A percentile compares a stretch with the other conserved stretches of the same genome.
phyloP scores from a whole-genome alignment of 2,113 vertebrate genomes.

The Mungos mungo region DNA sequence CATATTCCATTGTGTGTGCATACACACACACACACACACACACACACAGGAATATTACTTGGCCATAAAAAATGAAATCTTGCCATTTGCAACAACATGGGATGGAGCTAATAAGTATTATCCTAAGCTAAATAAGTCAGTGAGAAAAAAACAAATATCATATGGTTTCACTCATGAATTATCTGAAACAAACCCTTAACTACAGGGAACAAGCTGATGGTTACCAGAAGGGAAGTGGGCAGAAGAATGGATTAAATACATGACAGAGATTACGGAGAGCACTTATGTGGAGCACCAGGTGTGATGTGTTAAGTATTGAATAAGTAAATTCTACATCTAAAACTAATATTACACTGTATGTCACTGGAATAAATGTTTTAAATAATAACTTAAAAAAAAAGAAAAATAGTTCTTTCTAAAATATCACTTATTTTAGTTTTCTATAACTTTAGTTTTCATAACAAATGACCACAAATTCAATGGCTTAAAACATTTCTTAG shows the following conservation, averaged over 20 bases:
- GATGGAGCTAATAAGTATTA: too few relatives aligned
- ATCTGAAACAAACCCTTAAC: too few relatives aligned
- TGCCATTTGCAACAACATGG: too few relatives aligned
- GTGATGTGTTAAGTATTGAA: neutral
- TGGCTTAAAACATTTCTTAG: neutral
- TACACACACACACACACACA: too few relatives aligned
- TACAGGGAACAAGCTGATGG: too few relatives aligned
- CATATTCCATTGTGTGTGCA: too few relatives aligned
- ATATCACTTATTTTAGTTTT: conserved; percentile 1
- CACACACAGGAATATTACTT: too few relatives aligned
- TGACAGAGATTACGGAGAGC: neutral
- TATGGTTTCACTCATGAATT: too few relatives aligned
- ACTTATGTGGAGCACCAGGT: neutral
- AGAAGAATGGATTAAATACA: neutral
- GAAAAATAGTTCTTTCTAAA: neutral
- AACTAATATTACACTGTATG: neutral
- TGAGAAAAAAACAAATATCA: neutral
- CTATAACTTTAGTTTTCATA: neutral
- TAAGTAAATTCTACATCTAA: neutral
- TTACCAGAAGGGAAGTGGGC: neutral
- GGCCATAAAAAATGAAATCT: too few relatives aligned
- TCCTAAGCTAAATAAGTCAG: neutral
- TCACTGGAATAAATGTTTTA: neutral
- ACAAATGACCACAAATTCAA: neutral
- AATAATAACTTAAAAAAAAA: neutral